Evolutionary conservation across 2,113 vertebrate species (phyloP), one percentile per base, ranked within the genome.

Genomic region (Grammomys dolichurus): DNA sequence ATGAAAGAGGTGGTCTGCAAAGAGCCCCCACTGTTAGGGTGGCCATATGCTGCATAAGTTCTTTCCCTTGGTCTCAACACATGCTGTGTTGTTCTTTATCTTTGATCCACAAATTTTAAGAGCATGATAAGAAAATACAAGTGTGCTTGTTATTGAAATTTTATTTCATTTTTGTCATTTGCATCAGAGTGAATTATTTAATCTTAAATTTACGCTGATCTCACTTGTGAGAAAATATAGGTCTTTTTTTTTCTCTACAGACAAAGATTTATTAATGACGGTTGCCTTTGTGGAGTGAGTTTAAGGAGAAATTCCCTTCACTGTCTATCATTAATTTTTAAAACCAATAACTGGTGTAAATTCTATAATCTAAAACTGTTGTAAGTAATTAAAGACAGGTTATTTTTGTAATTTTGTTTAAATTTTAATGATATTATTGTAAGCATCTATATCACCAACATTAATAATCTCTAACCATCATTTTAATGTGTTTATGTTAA

Each of bases 161-260:
- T 65, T 75, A n/a, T 92, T 84, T 72, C 75, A n/a, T 92, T 80
- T 90, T 63, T 92, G 43, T 9, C 46, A 81, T 93, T 84, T 91
- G 3, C 3, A 91, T 28, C 14, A 26, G 3, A 73, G 24, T 69
- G 20, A 78, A 96, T 46, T 76, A 91, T 22, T n/a, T 0, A 8
- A 40, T 11, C 82, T 93, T 91, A 65, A 95, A 93, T 93, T 69
- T 91, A 94, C 19, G 76, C 33, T 70, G n/a, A 87, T 51, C 5
- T n/a, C 1, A 89, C 40, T 93, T 93, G 48, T 54, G 28, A 90
- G 24, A 90, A 76, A 6, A 36, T 16, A 22, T 70, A 69, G 1
- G 16, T 84, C 16, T 85, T 85, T 69, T 78, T 1, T 69, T 75
- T 1, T 22, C 43, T 54, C 10, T 48, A 1, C 58, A 89, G 26